These are phyloP conservation scores for Odontesthes bonariensis DNA, from an alignment of 2,113 vertebrate genomes.

Conservation along the genomic window DNA sequence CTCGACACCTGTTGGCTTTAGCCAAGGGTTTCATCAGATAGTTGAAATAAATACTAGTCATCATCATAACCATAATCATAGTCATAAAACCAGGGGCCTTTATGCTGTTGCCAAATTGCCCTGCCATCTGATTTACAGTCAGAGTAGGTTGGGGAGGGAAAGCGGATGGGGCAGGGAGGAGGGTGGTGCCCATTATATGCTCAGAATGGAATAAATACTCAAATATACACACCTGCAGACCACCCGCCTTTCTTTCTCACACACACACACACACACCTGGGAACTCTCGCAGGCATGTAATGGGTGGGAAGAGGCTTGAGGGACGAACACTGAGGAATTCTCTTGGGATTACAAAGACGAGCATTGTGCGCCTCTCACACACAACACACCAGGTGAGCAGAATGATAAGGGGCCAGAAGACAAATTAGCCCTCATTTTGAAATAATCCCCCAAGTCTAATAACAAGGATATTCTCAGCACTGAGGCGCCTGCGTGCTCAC, in stretches of 20 bases:
- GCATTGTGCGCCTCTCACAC: slow-evolving; percentile 71
- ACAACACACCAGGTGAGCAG: slow-evolving; percentile 72
- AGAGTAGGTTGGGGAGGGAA: slow-evolving; percentile 43
- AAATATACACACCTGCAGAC: slow-evolving; percentile 73
- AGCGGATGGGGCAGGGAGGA: slow-evolving; percentile 46
- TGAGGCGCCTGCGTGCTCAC: slow-evolving; percentile 38
- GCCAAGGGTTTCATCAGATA: slow-evolving; percentile 80
- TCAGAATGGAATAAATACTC: slow-evolving; percentile 53
- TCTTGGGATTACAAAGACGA: slow-evolving; percentile 75
- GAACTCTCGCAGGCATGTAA: slow-evolving; percentile 58
- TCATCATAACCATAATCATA: slow-evolving; percentile 84
- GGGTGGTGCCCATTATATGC: slow-evolving; percentile 51
- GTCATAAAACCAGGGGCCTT: slow-evolving; percentile 78
- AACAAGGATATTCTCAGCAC: slow-evolving; percentile 59
- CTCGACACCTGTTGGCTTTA: slow-evolving; percentile 82
- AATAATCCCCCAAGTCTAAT: slow-evolving; percentile 73
- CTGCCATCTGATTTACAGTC: slow-evolving; percentile 80
- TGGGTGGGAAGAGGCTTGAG: slow-evolving; percentile 45
- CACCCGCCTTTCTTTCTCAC: slow-evolving; percentile 38
- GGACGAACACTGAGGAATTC: slow-evolving; percentile 68
- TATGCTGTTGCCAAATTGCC: slow-evolving; percentile 80
- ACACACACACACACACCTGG: slow-evolving; percentile 65
- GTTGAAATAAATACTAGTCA: slow-evolving; percentile 83
- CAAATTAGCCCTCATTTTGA: slow-evolving; percentile 72
- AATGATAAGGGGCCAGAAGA: slow-evolving; percentile 59